These are phyloP conservation scores for Porites lutea DNA, from an alignment of 64 coral and sea anemone genomes.

Conservation along the genomic window DNA sequence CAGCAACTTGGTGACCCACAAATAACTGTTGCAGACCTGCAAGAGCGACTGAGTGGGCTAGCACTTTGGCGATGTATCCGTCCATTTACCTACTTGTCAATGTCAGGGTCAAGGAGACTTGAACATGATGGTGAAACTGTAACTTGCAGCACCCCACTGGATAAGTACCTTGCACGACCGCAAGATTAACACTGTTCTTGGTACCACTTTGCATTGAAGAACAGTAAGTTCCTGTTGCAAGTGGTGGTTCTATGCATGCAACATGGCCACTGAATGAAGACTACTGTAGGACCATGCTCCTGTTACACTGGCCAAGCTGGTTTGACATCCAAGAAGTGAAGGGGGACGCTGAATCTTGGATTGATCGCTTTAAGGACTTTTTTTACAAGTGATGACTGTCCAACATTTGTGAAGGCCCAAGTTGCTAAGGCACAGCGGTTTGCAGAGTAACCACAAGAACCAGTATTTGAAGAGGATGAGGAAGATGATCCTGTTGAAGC, in stretches of 20 bases:
- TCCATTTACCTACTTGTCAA: not conserved
- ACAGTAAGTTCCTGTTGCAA: slow-evolving; percentile 1
- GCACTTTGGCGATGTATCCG: not conserved
- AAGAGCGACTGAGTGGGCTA: not conserved
- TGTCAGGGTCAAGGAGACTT: not conserved
- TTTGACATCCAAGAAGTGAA: not conserved
- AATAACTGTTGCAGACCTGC: too few species aligned
- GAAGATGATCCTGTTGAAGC: not conserved
- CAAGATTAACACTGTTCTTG: not conserved
- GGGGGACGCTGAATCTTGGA: not conserved
- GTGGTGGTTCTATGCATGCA: slow-evolving; percentile 52
- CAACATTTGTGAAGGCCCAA: not conserved
- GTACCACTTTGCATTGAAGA: not conserved
- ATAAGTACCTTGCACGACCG: slow-evolving; percentile 26
- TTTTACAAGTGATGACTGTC: not conserved
- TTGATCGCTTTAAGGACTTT: not conserved
- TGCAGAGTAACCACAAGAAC: not conserved
- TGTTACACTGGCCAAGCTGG: not conserved
- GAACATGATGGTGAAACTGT: not conserved
- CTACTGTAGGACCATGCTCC: not conserved
- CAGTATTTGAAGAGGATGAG: not conserved
- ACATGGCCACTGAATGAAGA: not conserved
- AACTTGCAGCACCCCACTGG: not conserved
- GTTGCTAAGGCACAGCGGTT: not conserved
- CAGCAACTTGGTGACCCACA: too few species aligned